These are phyloP conservation scores for Falcunculus frontatus DNA, from an alignment of 2,113 vertebrate genomes.

Conservation along the genomic window DNA sequence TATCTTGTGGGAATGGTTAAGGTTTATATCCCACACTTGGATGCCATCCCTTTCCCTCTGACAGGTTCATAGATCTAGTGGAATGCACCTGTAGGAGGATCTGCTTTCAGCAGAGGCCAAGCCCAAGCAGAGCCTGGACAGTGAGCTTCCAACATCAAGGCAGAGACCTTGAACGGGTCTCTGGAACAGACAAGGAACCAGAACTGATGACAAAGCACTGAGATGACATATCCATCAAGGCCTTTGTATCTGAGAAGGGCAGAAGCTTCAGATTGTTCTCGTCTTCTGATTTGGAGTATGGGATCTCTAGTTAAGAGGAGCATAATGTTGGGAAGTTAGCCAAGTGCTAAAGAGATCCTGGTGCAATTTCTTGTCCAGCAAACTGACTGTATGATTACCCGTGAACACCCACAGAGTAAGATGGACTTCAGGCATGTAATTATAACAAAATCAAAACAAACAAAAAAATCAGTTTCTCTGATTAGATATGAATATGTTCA, in stretches of 20 bases:
- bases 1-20: conserved; percentile 18
- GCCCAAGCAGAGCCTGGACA: neutral
- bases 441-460: neutral
- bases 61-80: neutral
- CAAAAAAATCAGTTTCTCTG: neutral
- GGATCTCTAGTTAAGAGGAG: neutral
- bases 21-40: neutral
- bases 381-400: neutral
- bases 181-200: neutral
- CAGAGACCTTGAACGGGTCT: neutral
- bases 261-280: neutral
- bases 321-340: neutral
- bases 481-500: neutral
- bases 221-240: neutral
- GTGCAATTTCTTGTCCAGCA: neutral
- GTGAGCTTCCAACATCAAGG: neutral
- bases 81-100: conserved; percentile 31
- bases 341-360: neutral
- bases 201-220: neutral
- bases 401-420: neutral
- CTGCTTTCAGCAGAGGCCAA: neutral
- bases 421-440: neutral
- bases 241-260: neutral
- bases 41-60: neutral
- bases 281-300: neutral